Evolutionary conservation across 2,797 vertebrate species (phyloP).

Genomic region (Peromyscus eremicus): DNA sequence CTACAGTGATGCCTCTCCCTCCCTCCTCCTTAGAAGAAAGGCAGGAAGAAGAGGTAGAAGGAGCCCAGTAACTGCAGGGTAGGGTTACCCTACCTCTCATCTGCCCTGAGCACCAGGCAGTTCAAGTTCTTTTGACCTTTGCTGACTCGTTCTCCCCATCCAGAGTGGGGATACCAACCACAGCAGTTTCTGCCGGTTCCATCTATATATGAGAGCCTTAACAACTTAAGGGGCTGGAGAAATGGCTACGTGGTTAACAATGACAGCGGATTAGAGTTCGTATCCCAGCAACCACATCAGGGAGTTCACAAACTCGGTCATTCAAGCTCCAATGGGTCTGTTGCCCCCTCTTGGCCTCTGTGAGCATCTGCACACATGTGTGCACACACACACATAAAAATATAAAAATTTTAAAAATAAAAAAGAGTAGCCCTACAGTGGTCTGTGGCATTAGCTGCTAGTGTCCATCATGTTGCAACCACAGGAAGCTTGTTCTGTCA

Average conservation of each 20-base stretch:
- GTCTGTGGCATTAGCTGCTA: background rate
- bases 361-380: background rate
- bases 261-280: background rate
- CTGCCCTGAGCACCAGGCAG: rapidly evolving
- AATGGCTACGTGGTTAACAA: background rate
- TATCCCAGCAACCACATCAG: background rate
- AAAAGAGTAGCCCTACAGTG: background rate
- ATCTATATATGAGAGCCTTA: background rate
- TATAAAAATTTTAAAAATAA: background rate
- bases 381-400: background rate
- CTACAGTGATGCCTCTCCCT: constrained; percentile 16
- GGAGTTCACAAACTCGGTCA: background rate
- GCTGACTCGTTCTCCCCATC: background rate
- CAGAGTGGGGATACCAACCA: background rate
- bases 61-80: background rate
- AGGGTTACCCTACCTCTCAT: background rate
- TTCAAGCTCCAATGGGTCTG: background rate
- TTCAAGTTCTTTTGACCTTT: background rate
- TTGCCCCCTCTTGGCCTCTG: background rate
- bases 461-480: background rate
- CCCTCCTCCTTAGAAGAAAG: background rate
- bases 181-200: background rate
- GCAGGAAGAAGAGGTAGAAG: background rate
- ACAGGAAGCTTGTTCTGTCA: background rate
- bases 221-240: background rate